Base-by-base conservation (phyloP, 2,888 invertebrate genomes). In the Abrostola tripartita region DNA sequence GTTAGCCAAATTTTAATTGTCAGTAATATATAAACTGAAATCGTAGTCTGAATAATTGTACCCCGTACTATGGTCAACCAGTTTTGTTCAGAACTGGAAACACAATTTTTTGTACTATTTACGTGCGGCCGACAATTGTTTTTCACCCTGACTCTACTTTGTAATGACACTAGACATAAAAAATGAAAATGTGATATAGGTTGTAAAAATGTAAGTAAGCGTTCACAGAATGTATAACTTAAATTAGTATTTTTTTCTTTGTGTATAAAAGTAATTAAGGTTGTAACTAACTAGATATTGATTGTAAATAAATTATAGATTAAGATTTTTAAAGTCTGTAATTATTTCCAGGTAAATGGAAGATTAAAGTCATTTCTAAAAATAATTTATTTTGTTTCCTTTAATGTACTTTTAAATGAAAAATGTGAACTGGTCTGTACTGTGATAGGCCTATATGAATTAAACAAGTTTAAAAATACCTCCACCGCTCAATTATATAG, bases 271-370 rank as follows among this genome's bases (percentile, higher is more conserved):
- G 66, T 85, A 83, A 81, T 68, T 87, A 87, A 88, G 87, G 84
- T 87, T 89, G 88, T 91, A 90, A 87, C 81, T 90, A 90, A 82
- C 80, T 85, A 84, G 85, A 81, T 84, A 89, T 84, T 84, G 85
- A 74, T 71, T 94, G 94, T 94, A 93, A 82, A 94, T 93, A 93
- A 91, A 90, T 90, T 92, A 90, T 91, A 90, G 88, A 65, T 61
- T 94, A 94, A 93, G 92, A 87, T 94, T 94, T 94, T 94, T 94
- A 93, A 94, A 92, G 90, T 94, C 92, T 93, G 90, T 94, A 93
- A 93, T 92, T 90, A 91, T 91, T 92, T 92, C 91, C 89, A 86
- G 81, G 86, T 91, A 90, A 91, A 89, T 79, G 88, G 89, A 88
- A 90, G 87, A 93, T 87, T 92, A 94, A 94, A 93, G 85, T 90